Base-by-base conservation (phyloP, 2,113 vertebrate species). In the Phasianus colchicus region DNA sequence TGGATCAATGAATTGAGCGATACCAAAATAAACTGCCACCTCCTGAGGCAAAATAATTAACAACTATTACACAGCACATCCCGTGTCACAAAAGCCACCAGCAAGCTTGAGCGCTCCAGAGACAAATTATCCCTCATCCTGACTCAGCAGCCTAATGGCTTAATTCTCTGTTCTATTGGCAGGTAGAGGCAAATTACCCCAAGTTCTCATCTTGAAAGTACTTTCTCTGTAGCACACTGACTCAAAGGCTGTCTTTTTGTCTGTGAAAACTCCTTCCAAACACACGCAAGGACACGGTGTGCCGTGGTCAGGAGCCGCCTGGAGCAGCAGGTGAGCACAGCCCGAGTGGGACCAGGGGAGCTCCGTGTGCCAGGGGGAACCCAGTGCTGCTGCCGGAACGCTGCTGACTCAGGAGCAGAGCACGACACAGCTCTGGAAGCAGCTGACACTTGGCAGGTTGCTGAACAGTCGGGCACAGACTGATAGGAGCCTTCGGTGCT, bases 11-110 rank as follows among this genome's bases (percentile, higher is more conserved):
- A 80, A 83, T 86, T 67, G 42, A 64, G 55, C 38, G 45, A 74
- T 20, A 71, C 50, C 72, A 77, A 90, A 96, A 95, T 83, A 77
- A 95, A 90, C 42, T 36, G 42, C 83, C 19, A 74, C 92, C 38
- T 38, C 61, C 57, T 1, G 4, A 86, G 92, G 83, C 73, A 93
- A 75, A 83, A 64, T 81, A 93, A 93, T 93, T 95, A 94, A 86
- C 65, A 14, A 77, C 88, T 58, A 81, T 52, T 93, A 52, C 76
- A 67, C 25, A 57, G 80, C 15, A 0, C 64, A 81, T 64, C 65
- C n/a, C 74, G 47, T 11, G 47, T 30, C 61, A 81, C 55, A 57
- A 83, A 83, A 72, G 83, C 32, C 88, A 94, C 42, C 5, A 57
- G 52, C 57, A 36, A 67, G 65, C 52, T 57, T 40, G 50, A 94